Percentiles rank a stretch among this genome's conserved stretches.
phyloP scores from a whole-genome alignment of 2,113 vertebrate species.

The Archilochus colubris region DNA sequence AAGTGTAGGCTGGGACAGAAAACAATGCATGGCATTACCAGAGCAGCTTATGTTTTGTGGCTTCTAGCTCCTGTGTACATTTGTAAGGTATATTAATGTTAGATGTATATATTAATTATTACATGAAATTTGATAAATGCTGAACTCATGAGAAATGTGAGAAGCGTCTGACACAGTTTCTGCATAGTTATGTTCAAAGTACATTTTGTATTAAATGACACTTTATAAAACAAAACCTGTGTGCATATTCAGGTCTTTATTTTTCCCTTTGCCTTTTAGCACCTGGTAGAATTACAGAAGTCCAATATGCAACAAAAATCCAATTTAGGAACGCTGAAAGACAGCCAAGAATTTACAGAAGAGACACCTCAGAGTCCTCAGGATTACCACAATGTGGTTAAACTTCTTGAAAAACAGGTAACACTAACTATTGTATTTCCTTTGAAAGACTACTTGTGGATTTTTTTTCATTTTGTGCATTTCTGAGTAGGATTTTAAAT shows the following conservation, averaged over 20 bases:
- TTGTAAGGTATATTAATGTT: not conserved
- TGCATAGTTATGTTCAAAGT: not conserved
- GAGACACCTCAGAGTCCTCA: slow-evolving; percentile 59
- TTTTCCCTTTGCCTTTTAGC: slow-evolving; percentile 55
- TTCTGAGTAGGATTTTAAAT: not conserved
- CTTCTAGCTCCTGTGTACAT: not conserved
- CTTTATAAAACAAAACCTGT: not conserved
- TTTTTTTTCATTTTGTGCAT: not conserved
- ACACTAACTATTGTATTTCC: not conserved
- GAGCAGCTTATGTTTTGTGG: not conserved
- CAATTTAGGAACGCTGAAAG: slow-evolving; percentile 76
- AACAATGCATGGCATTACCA: accelerated
- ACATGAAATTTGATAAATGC: not conserved
- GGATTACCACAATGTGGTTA: slow-evolving; percentile 79
- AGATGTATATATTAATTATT: not conserved
- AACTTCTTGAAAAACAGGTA: slow-evolving; percentile 88
- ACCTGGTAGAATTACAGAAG: slow-evolving; percentile 80
- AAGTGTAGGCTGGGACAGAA: not conserved
- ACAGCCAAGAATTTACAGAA: slow-evolving; percentile 72
- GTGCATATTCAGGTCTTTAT: not conserved
- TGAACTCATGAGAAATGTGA: not conserved
- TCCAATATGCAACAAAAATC: slow-evolving; percentile 75
- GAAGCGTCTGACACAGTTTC: not conserved
- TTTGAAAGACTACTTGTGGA: not conserved
- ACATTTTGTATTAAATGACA: not conserved